Evolutionary conservation across 2,113 vertebrate species (phyloP).

Genomic region (Ciconia stormi): DNA sequence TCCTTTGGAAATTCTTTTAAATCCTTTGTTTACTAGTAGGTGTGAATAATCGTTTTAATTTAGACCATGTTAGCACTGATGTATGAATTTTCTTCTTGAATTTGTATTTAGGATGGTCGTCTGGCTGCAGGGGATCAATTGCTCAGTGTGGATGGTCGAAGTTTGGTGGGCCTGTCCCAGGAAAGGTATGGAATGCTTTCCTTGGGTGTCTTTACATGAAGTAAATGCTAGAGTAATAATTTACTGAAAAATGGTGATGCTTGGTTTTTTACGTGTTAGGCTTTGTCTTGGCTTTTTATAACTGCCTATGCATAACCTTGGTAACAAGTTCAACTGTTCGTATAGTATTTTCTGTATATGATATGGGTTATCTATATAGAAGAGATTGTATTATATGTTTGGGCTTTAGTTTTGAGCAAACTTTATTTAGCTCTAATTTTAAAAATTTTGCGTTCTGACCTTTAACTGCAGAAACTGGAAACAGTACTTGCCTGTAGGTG

Average conservation of each 20-base stretch:
- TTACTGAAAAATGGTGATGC: background rate
- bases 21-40: background rate
- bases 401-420: background rate
- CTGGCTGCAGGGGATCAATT: conserved; percentile 95
- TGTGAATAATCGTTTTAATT: background rate
- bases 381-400: background rate
- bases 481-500: background rate
- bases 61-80: background rate
- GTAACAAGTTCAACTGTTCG: background rate
- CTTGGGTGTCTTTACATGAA: background rate
- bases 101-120: conserved; percentile 85
- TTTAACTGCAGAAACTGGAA: background rate
- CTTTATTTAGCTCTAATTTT: background rate
- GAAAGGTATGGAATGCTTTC: conserved; percentile 81
- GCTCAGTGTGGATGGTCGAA: conserved; percentile 94
- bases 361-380: accelerated
- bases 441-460: background rate
- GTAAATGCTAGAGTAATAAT: background rate
- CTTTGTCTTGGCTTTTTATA: background rate
- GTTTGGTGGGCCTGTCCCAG: conserved; percentile 95
- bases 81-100: background rate
- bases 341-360: background rate
- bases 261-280: background rate
- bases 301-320: background rate
- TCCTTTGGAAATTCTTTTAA: background rate